These are phyloP conservation scores for Cirrhinus mrigala DNA, from an alignment of 2,797 vertebrate species.

Conservation along the genomic window DNA sequence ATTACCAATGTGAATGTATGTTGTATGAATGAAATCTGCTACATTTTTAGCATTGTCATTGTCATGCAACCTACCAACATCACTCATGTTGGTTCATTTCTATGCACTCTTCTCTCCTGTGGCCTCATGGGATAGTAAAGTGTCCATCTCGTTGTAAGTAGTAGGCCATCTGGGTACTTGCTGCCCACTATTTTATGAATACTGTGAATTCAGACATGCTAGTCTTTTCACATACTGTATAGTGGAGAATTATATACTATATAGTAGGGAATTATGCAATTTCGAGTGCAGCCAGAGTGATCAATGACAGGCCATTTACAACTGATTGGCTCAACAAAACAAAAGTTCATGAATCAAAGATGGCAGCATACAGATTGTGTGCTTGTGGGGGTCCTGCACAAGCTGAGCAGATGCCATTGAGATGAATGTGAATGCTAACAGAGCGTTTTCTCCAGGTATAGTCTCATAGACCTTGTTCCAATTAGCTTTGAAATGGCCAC, in stretches of 20 bases:
- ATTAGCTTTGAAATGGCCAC: slow-evolving; percentile 10
- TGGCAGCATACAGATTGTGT: neutral
- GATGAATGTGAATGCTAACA: neutral
- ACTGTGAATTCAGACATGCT: neutral
- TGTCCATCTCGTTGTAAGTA: neutral
- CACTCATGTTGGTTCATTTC: neutral
- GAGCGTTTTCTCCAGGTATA: neutral
- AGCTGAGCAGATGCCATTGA: neutral
- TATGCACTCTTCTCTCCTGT: neutral
- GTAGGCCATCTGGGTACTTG: neutral
- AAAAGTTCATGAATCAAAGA: slow-evolving; percentile 2
- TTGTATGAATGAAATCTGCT: neutral
- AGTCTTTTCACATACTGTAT: neutral
- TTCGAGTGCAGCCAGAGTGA: neutral
- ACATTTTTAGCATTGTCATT: neutral
- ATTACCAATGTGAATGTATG: neutral
- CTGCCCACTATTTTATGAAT: neutral
- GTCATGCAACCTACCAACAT: neutral
- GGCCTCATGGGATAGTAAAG: neutral
- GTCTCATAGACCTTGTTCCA: neutral
- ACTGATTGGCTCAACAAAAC: neutral
- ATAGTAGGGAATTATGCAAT: neutral
- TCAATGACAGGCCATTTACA: neutral
- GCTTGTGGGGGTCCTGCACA: neutral
- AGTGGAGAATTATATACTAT: neutral